Percentiles rank a stretch among this genome's conserved stretches.
These are phyloP conservation scores for Varanus komodoensis DNA, from an alignment of 2,113 vertebrate species.

Conservation along the genomic window DNA sequence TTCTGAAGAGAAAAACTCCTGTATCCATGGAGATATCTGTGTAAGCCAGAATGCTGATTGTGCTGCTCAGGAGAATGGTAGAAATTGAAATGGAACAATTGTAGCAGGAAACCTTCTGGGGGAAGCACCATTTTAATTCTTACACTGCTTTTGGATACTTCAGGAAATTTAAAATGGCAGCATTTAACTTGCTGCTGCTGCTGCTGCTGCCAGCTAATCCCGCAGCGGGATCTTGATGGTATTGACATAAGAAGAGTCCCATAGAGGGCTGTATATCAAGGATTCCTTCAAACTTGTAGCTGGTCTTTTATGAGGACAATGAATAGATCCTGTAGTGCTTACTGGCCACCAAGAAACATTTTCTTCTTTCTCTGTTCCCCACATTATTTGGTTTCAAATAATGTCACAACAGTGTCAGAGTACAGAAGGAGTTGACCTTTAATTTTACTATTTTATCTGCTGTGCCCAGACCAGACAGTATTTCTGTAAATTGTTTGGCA, in stretches of 20 bases:
- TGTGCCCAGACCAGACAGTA: neutral
- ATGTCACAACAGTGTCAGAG: neutral
- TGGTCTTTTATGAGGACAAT: neutral
- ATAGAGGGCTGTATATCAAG: neutral
- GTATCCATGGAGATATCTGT: no score
- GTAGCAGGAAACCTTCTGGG: neutral
- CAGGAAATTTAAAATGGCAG: constrained; percentile 4
- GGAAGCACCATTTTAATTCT: neutral
- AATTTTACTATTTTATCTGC: neutral
- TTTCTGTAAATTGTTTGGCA: neutral
- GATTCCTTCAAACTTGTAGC: neutral
- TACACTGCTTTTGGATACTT: neutral
- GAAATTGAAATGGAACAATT: neutral
- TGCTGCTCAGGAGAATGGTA: neutral
- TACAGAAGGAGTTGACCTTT: neutral
- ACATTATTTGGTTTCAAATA: neutral
- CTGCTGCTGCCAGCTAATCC: neutral
- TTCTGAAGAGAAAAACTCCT: no score
- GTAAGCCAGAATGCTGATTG: no score
- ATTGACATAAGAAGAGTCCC: neutral
- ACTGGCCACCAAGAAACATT: neutral
- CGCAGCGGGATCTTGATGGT: neutral
- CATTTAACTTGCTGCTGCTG: neutral
- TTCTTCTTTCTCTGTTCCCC: neutral
- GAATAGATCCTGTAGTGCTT: neutral